Base-by-base conservation (phyloP, 1,140 invertebrate species). In the Camponotus floridanus region DNA sequence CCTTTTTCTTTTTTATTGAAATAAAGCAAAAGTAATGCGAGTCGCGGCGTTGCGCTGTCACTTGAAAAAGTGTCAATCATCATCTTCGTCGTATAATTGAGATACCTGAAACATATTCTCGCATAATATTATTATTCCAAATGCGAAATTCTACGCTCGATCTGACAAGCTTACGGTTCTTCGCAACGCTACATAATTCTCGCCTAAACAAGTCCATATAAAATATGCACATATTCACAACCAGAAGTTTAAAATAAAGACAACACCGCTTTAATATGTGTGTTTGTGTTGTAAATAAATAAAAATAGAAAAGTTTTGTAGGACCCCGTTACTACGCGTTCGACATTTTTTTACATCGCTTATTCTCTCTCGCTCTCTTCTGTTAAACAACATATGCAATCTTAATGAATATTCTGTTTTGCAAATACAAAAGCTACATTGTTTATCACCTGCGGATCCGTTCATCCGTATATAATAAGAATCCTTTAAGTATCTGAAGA, bases 201-300 rank as follows among this genome's bases (percentile, higher is more conserved):
- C 45, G 31, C 61, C 3, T 73, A 73, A 42, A 76, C 65, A 65
- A 83, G 68, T 89, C 62, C 31, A 61, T 90, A 89, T 87, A 90
- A 87, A 89, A 90, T 89, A 87, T 81, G 79, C 18, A 84, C 73
- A 48, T 89, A 62, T 68, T 90, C 88, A 89, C 88, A 90, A 90
- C 88, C 88, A 89, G 88, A 90, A 85, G 80, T 87, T 87, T 74
- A 84, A 90, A 86, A 80, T 88, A 74, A 86, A 76, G 76, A 84
- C 62, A 33, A n/a, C 76, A 89, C 80, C 85, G 18, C 55, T 85
- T 79, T 31, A 13, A 62, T 86, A 84, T 73, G n/a, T 78, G 3
- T 59, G 31, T 79, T 33, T 71, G 76, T 67, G 67, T 64, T 71
- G 70, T 80, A 87, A 90, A 90, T 89, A 90, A 90, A 88, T 90